A percentile compares a stretch with the other conserved stretches of the same genome.
Conservation (phyloP, 2,888 invertebrate species). For the Mamestra brassicae region DNA sequence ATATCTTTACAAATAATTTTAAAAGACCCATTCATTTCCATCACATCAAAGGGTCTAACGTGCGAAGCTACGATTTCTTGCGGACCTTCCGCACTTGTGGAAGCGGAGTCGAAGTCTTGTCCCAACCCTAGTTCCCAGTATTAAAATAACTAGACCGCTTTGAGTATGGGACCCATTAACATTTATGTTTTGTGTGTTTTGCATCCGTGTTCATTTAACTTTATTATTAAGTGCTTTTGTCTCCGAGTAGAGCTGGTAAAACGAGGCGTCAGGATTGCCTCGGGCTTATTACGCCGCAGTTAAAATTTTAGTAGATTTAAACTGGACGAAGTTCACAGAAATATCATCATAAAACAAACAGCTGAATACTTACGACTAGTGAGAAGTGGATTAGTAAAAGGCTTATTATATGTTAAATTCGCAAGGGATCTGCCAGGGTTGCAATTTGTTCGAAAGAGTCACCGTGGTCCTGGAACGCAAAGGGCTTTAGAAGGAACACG, state of each 20-base stretch:
- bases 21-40: no score
- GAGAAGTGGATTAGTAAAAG: neutral
- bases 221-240: conserved; percentile 32
- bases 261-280: neutral
- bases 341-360: neutral
- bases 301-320: conserved; percentile 32
- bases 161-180: conserved; percentile 25
- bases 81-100: neutral
- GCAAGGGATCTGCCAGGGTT: no score
- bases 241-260: conserved; percentile 13
- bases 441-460: no score
- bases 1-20: no score
- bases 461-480: no score
- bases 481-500: no score
- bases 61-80: neutral
- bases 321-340: conserved; percentile 2
- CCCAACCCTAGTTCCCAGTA: neutral
- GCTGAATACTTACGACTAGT: neutral
- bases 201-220: conserved; percentile 43
- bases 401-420: no score
- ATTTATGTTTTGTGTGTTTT: conserved; percentile 56
- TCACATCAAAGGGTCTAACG: no score
- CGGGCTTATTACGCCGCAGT: conserved; percentile 6
- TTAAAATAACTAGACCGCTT: conserved; percentile 44
- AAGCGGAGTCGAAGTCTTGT: neutral